These are phyloP conservation scores for Brienomyrus longianalis DNA, from an alignment of 2,113 vertebrate species.

Conservation along the genomic window DNA sequence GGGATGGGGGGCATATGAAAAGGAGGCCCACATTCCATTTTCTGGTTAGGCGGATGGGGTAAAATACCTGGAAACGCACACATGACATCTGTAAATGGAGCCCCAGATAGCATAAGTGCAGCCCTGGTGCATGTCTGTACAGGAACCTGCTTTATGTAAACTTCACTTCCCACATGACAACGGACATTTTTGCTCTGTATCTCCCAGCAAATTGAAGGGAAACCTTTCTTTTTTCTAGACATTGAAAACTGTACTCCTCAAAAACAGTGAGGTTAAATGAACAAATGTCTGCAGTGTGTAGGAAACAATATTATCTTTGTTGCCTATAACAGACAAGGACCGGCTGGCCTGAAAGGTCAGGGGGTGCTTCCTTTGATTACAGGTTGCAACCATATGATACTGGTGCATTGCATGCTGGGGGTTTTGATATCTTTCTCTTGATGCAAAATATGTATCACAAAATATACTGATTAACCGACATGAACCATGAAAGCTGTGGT, in stretches of 20 bases:
- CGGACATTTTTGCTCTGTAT: background rate
- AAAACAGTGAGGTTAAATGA: background rate
- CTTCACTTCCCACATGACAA: background rate
- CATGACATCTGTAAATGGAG: background rate
- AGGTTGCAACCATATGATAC: background rate
- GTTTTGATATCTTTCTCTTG: background rate
- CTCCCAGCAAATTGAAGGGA: background rate
- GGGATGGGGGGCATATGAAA: background rate
- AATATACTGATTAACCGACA: background rate
- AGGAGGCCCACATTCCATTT: constrained; percentile 3
- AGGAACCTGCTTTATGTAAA: background rate
- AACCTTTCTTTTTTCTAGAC: background rate
- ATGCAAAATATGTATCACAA: background rate
- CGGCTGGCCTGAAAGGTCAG: background rate
- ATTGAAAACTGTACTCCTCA: background rate
- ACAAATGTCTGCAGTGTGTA: background rate
- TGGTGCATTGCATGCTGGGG: background rate
- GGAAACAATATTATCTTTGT: background rate
- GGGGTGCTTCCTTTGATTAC: background rate
- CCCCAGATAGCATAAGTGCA: background rate
- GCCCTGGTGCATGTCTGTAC: background rate
- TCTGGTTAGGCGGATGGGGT: background rate
- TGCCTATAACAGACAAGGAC: background rate
- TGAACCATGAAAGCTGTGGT: background rate
- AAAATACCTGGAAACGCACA: background rate